Base-by-base conservation (phyloP, 2,888 invertebrate genomes). In the Amblyjoppa fuscipennis region DNA sequence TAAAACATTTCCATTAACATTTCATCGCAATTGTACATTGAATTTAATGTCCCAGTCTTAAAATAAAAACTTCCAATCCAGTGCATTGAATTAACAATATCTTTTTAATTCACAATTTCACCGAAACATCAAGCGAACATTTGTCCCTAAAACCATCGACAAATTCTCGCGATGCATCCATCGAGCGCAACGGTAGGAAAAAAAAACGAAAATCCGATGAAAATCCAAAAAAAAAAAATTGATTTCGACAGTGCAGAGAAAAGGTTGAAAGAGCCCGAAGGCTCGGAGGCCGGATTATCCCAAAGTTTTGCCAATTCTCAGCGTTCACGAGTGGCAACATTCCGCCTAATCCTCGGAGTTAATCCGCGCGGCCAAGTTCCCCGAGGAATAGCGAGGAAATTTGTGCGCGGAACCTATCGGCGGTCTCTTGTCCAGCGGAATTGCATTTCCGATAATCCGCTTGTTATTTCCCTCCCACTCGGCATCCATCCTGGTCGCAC, bases 301-400 rank as follows among this genome's bases (percentile, higher is more conserved):
- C 16, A 28, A 88, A 88, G 88, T 88, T 88, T 87, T 87, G 88
- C 88, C 88, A 87, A 91, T 90, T 90, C 84, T 61, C 80, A 85
- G 85, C 81, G 73, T 76, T 86, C 70, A 76, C 79, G 85, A 89
- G 89, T 88, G 84, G 78, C 90, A 91, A 91, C 91, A 91, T 77
- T 87, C 88, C 90, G 89, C 90, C 90, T 90, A 89, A 88, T 89
- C 82, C 81, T 20, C 51, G 38, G 51, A 80, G 76, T 85, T 76
- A 83, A 83, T 80, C 85, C 80, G 76, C 38, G 53, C 41, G 20
- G 49, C 45, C 31, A 13, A 38, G 20, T 34, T 75, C 68, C 16
- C n/a, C n/a, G 28, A 16, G 64, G n/a, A 25, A 3, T 11, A 16
- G 3, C 5, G 51, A 16, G 11, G 34, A 31, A 51, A 16, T 41